phyloP scores from a whole-genome alignment of 2,113 vertebrate species.

The Noturus placidus region DNA sequence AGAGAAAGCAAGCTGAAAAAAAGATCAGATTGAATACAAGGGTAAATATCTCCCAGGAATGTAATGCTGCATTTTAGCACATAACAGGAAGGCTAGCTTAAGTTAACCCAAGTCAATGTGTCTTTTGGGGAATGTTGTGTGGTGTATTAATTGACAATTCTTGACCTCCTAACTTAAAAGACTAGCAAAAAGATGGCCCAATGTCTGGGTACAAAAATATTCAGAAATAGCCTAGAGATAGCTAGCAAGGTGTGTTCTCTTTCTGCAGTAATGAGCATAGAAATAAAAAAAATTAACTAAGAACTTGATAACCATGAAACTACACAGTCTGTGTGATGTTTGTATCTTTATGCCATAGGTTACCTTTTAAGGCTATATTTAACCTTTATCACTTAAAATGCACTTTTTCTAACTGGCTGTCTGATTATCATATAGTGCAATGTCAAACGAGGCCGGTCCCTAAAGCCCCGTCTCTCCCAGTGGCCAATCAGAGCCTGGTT shows the following conservation, averaged over 20 bases:
- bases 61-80: neutral
- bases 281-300: neutral
- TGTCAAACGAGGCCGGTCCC: neutral
- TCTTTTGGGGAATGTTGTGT: neutral
- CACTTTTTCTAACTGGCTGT: neutral
- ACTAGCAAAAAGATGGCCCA: neutral
- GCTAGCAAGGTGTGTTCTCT: neutral
- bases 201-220: neutral
- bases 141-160: neutral
- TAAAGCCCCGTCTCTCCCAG: neutral
- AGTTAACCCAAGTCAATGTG: neutral
- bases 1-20: constrained; percentile 56
- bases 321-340: neutral
- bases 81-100: neutral
- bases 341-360: neutral
- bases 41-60: neutral
- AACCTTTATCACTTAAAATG: neutral
- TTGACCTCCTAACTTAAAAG: neutral
- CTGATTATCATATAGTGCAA: neutral
- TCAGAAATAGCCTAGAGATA: neutral
- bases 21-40: constrained; percentile 7
- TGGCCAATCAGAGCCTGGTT: neutral
- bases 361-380: neutral
- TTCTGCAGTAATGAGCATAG: neutral
- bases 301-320: neutral